These are phyloP conservation scores for Microcebus jonahi DNA, from an alignment of 2,113 vertebrate genomes.

Conservation along the genomic window DNA sequence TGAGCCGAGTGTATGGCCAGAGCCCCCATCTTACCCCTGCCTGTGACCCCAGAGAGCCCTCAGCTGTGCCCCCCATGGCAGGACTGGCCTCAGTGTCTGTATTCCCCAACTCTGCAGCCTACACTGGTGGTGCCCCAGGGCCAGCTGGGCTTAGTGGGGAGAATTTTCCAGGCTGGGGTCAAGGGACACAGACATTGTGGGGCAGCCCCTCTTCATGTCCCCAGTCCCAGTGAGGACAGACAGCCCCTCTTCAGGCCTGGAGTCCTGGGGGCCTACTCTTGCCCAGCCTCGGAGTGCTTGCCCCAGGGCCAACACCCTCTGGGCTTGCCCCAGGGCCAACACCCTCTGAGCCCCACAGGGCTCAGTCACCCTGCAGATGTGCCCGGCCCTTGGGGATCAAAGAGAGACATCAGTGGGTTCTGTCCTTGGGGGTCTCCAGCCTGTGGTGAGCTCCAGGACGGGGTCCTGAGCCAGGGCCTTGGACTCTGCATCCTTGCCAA, in stretches of 20 bases:
- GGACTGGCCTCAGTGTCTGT: neutral
- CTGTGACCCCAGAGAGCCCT: neutral
- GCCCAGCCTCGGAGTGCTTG: no score
- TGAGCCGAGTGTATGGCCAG: accelerated
- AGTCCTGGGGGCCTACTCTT: accelerated
- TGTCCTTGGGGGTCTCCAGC: no score
- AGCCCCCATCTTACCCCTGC: no score
- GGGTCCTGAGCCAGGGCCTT: neutral
- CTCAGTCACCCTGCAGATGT: neutral
- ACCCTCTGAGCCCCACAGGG: no score
- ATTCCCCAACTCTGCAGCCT: no score
- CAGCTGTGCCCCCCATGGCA: accelerated
- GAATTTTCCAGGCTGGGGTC: no score
- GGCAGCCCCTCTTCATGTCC: no score
- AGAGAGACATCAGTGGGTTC: no score
- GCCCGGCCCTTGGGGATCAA: no score
- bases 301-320: no score
- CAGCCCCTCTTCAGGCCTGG: neutral
- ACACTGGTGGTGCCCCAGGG: neutral
- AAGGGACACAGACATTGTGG: no score
- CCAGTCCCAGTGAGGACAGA: neutral
- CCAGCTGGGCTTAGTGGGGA: neutral
- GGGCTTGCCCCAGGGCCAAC: no score
- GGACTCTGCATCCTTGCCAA: neutral
- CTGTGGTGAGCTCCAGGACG: neutral